These are phyloP conservation scores for Synanthedon andrenaeformis DNA, from an alignment of 2,888 invertebrate genomes.

Conservation along the genomic window DNA sequence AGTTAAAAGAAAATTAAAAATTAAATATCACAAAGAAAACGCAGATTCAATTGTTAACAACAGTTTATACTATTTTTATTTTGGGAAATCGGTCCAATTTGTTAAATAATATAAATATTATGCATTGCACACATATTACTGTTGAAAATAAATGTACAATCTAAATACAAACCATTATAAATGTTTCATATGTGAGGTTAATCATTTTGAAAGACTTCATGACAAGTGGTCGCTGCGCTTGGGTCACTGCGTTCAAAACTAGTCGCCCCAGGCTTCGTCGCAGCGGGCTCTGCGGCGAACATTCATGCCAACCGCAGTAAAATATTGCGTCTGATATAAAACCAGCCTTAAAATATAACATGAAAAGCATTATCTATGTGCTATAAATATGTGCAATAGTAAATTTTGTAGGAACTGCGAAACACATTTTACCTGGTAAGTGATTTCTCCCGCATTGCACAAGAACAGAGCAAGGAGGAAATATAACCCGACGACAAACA, in stretches of 20 bases:
- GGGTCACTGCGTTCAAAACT: constrained; percentile 37
- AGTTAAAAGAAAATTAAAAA: too few species aligned
- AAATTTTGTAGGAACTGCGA: too few species aligned
- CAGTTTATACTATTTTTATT: too few species aligned
- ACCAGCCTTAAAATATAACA: constrained; percentile 32
- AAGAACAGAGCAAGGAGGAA: constrained; percentile 49
- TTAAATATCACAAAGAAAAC: too few species aligned
- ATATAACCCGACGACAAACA: constrained; percentile 42
- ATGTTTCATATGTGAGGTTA: constrained; percentile 47
- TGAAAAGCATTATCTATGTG: background rate
- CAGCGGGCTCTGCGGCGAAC: constrained; percentile 16
- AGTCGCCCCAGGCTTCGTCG: constrained; percentile 27
- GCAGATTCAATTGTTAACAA: too few species aligned
- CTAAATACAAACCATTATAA: constrained; percentile 28
- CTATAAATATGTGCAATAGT: background rate
- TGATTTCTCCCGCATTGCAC: constrained; percentile 61
- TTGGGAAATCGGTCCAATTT: too few species aligned
- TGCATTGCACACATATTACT: too few species aligned
- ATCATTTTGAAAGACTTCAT: constrained; percentile 63
- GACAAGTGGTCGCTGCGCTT: constrained; percentile 46
- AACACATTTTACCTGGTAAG: constrained; percentile 37
- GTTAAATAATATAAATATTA: too few species aligned
- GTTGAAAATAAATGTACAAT: background rate
- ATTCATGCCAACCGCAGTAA: constrained; percentile 52
- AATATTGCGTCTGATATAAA: constrained; percentile 47